Conservation (phyloP, 2,797 vertebrate genomes). For the Babyrousa celebensis region DNA sequence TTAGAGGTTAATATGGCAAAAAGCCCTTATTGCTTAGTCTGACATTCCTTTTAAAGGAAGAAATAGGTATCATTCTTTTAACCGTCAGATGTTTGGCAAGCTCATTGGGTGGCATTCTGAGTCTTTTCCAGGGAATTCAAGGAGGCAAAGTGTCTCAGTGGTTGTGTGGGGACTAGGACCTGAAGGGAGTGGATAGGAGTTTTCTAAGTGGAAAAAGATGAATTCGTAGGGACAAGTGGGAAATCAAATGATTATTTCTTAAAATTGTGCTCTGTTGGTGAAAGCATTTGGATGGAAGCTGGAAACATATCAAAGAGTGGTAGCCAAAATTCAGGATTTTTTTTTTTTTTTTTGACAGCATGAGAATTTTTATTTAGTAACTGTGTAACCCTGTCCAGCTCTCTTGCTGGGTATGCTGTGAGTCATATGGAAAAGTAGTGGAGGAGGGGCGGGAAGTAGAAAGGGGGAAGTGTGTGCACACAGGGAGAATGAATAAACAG, state of each 20-base stretch:
- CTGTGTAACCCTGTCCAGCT: conserved; percentile 3
- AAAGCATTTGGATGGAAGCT: conserved; percentile 81
- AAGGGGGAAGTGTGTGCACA: background rate
- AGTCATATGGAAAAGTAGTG: background rate
- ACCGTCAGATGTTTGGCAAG: conserved; percentile 25
- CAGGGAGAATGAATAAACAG: background rate
- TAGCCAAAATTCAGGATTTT: conserved; percentile 64
- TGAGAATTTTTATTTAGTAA: conserved; percentile 61
- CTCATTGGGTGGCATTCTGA: conserved; percentile 1
- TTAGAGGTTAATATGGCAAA: conserved; percentile 20
- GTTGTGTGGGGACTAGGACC: background rate
- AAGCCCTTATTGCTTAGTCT: conserved; percentile 33
- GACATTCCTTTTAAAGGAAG: conserved; percentile 62
- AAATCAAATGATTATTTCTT: conserved; percentile 39
- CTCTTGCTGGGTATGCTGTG: background rate
- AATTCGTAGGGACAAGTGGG: conserved; percentile 56
- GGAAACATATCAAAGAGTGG: conserved; percentile 63
- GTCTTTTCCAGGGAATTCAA: conserved; percentile 49
- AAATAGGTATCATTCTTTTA: conserved; percentile 52
- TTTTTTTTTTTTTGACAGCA: background rate
- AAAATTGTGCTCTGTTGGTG: conserved; percentile 81
- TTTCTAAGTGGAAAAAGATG: conserved; percentile 15
- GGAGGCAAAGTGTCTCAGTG: too few species aligned
- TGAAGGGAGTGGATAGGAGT: background rate
- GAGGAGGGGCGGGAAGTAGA: background rate